Conservation (phyloP, 2,113 vertebrate species). For the Lonchura striata region DNA sequence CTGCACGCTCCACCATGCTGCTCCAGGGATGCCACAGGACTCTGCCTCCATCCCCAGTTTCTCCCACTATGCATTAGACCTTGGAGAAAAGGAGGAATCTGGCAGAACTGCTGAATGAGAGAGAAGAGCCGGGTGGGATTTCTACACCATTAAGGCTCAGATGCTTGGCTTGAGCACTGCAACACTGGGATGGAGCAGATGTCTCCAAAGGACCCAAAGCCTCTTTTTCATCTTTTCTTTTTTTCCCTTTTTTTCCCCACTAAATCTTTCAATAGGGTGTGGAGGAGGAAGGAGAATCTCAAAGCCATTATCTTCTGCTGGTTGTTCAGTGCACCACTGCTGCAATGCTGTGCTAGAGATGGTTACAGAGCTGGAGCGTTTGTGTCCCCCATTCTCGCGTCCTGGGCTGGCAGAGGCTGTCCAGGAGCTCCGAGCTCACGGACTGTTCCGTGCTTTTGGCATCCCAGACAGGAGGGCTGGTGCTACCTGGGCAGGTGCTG, state of each 20-base stretch:
- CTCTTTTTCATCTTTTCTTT: not conserved
- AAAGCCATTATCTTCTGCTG: slow-evolving; percentile 1
- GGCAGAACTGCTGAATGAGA: not conserved
- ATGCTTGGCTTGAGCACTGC: not conserved
- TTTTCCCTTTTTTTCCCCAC: too few species aligned
- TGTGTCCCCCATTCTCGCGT: not conserved
- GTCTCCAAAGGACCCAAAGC: not conserved
- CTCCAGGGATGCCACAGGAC: not conserved
- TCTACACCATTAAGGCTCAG: not conserved
- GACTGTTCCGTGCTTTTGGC: not conserved
- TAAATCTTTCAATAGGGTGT: not conserved
- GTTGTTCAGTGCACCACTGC: not conserved
- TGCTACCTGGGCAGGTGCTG: not conserved
- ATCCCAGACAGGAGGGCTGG: not conserved
- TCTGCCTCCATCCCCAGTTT: not conserved
- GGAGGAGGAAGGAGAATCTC: not conserved
- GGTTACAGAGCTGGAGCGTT: not conserved
- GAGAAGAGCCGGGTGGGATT: not conserved
- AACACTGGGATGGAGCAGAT: not conserved
- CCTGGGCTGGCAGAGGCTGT: not conserved
- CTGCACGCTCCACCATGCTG: fast-evolving
- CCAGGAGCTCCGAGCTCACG: fast-evolving
- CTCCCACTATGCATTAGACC: not conserved
- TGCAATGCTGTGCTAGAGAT: not conserved
- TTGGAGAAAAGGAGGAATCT: not conserved